Evolutionary conservation across 1,140 invertebrate species (phyloP).

Genomic region (Zophobas morio): DNA sequence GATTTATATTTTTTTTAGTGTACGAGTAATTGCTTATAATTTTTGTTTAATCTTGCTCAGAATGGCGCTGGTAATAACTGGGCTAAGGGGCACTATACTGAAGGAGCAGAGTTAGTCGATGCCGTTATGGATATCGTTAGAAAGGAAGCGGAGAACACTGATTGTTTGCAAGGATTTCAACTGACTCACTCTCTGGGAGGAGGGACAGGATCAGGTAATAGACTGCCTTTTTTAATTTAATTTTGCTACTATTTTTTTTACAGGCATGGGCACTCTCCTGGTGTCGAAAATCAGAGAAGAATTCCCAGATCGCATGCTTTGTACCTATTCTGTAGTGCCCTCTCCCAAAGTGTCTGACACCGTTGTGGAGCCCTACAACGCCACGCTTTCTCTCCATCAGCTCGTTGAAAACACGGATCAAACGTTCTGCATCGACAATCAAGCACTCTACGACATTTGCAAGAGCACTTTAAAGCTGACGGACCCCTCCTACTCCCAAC

Average conservation of each 20-base stretch:
- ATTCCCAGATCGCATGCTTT: slow-evolving; percentile 84
- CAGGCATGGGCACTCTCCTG: slow-evolving; percentile 79
- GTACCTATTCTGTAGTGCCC: slow-evolving; percentile 87
- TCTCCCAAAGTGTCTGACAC: slow-evolving; percentile 86
- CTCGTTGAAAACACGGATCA: slow-evolving; percentile 85
- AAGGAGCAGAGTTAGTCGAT: slow-evolving; percentile 77
- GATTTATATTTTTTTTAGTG: too few relatives aligned
- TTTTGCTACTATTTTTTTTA: too few relatives aligned
- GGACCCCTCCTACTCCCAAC: slow-evolving; percentile 73
- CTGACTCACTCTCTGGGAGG: slow-evolving; percentile 79
- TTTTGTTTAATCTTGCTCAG: too few relatives aligned
- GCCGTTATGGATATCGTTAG: slow-evolving; percentile 72
- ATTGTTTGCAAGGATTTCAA: slow-evolving; percentile 80
- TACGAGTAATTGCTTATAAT: too few relatives aligned
- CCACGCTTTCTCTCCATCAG: too few relatives aligned
- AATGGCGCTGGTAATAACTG: slow-evolving; percentile 87
- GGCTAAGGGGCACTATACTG: slow-evolving; percentile 82
- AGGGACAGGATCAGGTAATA: slow-evolving; percentile 82
- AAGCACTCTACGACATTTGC: slow-evolving; percentile 83
- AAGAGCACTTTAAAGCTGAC: slow-evolving; percentile 78
- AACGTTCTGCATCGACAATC: slow-evolving; percentile 83
- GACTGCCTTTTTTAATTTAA: too few relatives aligned
- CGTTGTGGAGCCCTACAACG: slow-evolving; percentile 85
- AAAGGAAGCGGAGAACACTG: slow-evolving; percentile 80
- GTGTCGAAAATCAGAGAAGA: slow-evolving; percentile 79